phyloP scores from a whole-genome alignment of 2,888 invertebrate species.

The Belgica antarctica region DNA sequence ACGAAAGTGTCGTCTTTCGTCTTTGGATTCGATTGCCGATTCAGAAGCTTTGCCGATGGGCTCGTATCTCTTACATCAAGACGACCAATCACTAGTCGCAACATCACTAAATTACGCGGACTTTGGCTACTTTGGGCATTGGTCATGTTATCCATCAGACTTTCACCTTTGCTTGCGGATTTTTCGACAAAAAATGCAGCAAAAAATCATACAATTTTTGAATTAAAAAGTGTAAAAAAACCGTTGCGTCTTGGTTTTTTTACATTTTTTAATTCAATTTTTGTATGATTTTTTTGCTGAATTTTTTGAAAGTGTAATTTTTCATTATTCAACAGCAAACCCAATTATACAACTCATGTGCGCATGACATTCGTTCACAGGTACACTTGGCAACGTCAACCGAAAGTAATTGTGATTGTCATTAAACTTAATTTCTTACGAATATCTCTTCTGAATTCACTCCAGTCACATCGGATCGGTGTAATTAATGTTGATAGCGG shows the following conservation, averaged over 20 bases:
- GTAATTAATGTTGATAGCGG: neutral
- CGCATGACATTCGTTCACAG: constrained; percentile 11
- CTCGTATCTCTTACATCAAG: neutral
- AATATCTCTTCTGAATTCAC: neutral
- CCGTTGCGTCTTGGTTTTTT: too few relatives aligned
- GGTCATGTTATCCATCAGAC: neutral
- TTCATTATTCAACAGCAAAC: neutral
- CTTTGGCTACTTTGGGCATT: neutral
- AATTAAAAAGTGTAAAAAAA: too few relatives aligned
- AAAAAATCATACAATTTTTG: too few relatives aligned
- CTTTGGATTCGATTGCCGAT: constrained; percentile 2
- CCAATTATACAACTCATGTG: constrained; percentile 20
- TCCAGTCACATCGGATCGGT: neutral
- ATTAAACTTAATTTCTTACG: constrained; percentile 10
- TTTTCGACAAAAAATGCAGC: too few relatives aligned
- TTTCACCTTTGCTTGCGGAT: constrained; percentile 2
- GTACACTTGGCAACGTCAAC: neutral
- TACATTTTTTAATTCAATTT: too few relatives aligned
- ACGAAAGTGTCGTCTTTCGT: neutral
- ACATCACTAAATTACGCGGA: constrained; percentile 9
- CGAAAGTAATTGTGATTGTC: neutral
- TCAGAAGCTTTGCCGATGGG: constrained; percentile 9
- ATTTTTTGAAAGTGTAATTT: constrained; percentile 13
- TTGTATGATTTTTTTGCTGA: too few relatives aligned
- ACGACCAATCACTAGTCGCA: constrained; percentile 14